Evolutionary conservation across 2,888 invertebrate species (phyloP), one percentile per base, ranked within the genome.

Genomic region (Panorpa germanica): DNA sequence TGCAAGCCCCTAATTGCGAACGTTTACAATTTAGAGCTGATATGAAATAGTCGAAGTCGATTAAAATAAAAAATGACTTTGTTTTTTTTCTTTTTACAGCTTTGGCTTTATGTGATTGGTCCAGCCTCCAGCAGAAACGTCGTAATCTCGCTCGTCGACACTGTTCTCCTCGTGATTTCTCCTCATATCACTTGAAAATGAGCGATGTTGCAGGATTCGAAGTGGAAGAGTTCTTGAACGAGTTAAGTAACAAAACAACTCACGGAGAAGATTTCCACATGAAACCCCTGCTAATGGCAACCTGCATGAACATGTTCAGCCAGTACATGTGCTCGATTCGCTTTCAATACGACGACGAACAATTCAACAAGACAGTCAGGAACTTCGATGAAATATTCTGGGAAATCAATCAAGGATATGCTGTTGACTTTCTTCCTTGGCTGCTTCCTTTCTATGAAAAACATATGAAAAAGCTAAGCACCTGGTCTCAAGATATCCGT

Each of bases 381-480:
- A 64, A 62, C 33, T 86, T 85, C 47, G 86, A 86, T 42, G 74
- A 78, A 41, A 82, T 88, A 29, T 88, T 88, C 55, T 83, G 80
- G 75, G 85, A 86, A 46, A 83, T 88, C 37, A 88, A 86, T 49
- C 81, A 82, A 43, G 83, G 83, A 0, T 83, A 82, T 47, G 77
- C 81, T 0, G 66, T 85, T 0, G 88, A 88, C 43, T 86, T 86
- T 43, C 45, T 88, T 13, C 86, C 86, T 0, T 82, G 78, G 74
- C 49, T 86, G 0, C 56, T 67, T 2, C 80, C 80, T 0, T 66
- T 81, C 35, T 82, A 80, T 48, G 53, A 53, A 3, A 57, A 59
- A 3, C 75, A 81, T 42, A 65, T 80, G 55, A 59, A 65, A 3
- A 70, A 67, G 38, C 53, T 82, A 4, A 61, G 67, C 2, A 48